A percentile compares a stretch with the other conserved stretches of the same genome.
Conservation (phyloP, 2,888 invertebrate species). For the Philhelius pedissequus region DNA sequence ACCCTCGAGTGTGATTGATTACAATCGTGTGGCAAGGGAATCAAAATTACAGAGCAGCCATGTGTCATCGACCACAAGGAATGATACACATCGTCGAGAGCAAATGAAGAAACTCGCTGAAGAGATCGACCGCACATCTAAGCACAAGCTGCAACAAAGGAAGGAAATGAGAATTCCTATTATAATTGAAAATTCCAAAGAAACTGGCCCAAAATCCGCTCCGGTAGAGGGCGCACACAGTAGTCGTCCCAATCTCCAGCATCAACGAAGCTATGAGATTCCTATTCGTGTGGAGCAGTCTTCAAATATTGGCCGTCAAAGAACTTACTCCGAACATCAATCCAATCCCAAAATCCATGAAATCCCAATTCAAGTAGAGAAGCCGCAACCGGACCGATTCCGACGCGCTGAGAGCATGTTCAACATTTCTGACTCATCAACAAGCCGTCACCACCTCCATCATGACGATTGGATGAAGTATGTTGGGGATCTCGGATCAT, state of each 20-base stretch:
- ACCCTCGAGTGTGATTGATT: slow-evolving; percentile 49
- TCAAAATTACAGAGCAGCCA: slow-evolving; percentile 34
- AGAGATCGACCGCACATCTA: slow-evolving; percentile 49
- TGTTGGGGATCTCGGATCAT: slow-evolving; percentile 77
- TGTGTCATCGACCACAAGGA: slow-evolving; percentile 28
- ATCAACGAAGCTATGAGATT: slow-evolving; percentile 50
- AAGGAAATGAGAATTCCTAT: slow-evolving; percentile 48
- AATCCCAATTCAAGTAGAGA: slow-evolving; percentile 11
- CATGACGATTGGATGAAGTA: slow-evolving; percentile 80
- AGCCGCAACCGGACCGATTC: slow-evolving; percentile 44
- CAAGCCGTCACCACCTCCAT: slow-evolving; percentile 70
- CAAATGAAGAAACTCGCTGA: slow-evolving; percentile 70
- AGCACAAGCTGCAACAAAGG: slow-evolving; percentile 32
- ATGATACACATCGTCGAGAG: slow-evolving; percentile 72
- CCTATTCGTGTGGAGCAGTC: slow-evolving; percentile 11
- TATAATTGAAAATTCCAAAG: slow-evolving; percentile 64
- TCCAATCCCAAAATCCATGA: slow-evolving; percentile 67
- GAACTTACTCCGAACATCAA: slow-evolving; percentile 48
- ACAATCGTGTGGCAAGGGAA: slow-evolving; percentile 50
- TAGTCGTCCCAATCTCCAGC: background rate
- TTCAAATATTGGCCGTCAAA: background rate
- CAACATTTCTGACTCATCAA: slow-evolving; percentile 71
- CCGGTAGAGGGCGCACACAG: slow-evolving; percentile 22
- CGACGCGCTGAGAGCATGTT: slow-evolving; percentile 76
- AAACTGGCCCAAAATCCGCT: slow-evolving; percentile 71